A percentile compares a stretch with the other conserved stretches of the same genome.
Conservation (phyloP, 2,888 invertebrate species). For the Sphinx pinastri region DNA sequence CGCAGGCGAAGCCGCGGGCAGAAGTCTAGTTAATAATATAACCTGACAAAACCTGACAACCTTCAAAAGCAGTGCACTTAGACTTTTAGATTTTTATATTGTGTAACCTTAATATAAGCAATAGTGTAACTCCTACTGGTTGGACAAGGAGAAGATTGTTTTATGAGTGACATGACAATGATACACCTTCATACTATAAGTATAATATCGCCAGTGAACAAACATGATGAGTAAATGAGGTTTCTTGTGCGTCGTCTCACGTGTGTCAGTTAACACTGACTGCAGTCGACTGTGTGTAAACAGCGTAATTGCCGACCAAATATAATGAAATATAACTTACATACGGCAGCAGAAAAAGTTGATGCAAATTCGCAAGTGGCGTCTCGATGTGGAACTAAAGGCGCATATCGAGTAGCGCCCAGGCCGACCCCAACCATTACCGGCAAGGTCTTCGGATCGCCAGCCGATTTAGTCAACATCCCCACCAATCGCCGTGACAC, state of each 20-base stretch:
- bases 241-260: background rate
- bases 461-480: slow-evolving; percentile 80
- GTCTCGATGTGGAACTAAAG: slow-evolving; percentile 66
- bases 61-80: too few relatives aligned
- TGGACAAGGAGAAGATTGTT: background rate
- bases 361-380: slow-evolving; percentile 61
- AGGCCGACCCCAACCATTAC: slow-evolving; percentile 71
- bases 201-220: background rate
- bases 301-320: slow-evolving; percentile 11
- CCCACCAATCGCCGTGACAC: slow-evolving; percentile 81
- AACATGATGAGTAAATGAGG: background rate
- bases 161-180: background rate
- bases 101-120: too few relatives aligned
- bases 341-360: slow-evolving; percentile 33
- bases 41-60: too few relatives aligned
- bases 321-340: slow-evolving; percentile 35
- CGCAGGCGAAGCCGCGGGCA: too few relatives aligned
- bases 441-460: slow-evolving; percentile 80
- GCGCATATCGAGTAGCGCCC: slow-evolving; percentile 57
- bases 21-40: too few relatives aligned
- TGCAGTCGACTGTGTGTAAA: background rate
- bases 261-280: slow-evolving; percentile 2
- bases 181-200: background rate
- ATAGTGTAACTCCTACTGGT: too few relatives aligned
- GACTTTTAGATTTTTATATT: too few relatives aligned